Base-by-base conservation (phyloP, 1,140 invertebrate species). In the Lordiphosa stackelbergi region DNA sequence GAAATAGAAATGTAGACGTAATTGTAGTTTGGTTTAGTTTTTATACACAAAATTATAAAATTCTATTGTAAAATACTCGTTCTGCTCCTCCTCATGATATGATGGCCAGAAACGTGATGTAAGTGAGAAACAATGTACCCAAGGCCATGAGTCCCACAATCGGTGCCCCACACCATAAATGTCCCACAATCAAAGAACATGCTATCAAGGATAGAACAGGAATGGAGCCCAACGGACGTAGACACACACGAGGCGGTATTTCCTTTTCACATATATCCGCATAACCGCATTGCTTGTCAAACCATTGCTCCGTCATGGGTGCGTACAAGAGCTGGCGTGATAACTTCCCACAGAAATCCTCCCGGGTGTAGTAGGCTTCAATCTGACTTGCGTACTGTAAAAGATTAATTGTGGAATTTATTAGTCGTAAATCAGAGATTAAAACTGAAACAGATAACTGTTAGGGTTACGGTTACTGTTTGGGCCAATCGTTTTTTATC, bases 211-310 rank as follows among this genome's bases (percentile, higher is more conserved):
- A 46, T 10, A 93, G 69, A 9, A 90, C 90, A 54, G 89, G 88
- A 55, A 93, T 91, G 62, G 90, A 92, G 6, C 91, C 93, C 22
- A 93, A 79, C 35, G 88, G 78, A 38, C 94, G 89, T 11, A 95
- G 85, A 86, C 91, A 92, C n/a, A 95, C 37, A 58, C 94, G 88
- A 1, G 94, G 92, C 7, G 91, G 91, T 16, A 93, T 66, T 12
- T 89, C 66, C 57, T 89, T 85, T 66, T 90, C 87, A 3, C 88
- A 87, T 5, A 90, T 73, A 13, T 89, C 86, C 3, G 89, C 89
- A 51, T 90, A 89, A 22, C 91, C 90, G 45, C 87, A 73, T 28
- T 46, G 53, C 59, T 91, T 93, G 75, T 88, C 91, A 73, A 89
- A 92, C 77, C 87, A 89, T 62, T 85, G 89, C 9, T 91, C 88